Conservation (phyloP, 2,113 vertebrate genomes). For the Zosterops japonicus region DNA sequence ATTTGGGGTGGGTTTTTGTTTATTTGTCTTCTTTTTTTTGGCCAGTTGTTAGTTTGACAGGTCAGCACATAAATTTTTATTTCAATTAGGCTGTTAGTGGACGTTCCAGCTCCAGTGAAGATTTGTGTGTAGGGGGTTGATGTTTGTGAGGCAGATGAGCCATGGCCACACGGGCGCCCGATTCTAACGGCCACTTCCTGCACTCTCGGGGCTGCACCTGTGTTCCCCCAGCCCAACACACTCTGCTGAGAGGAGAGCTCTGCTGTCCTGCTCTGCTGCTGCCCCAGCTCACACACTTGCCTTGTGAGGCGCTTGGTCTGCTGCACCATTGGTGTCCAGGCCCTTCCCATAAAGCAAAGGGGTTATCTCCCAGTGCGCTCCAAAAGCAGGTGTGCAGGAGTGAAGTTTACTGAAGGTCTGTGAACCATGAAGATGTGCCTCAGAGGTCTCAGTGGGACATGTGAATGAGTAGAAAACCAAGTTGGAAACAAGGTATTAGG, state of each 20-base stretch:
- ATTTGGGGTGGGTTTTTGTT: not conserved
- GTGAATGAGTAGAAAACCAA: not conserved
- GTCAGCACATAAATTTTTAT: not conserved
- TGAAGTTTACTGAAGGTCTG: not conserved
- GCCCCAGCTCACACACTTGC: not conserved
- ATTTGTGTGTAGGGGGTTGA: not conserved
- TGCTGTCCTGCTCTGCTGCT: not conserved
- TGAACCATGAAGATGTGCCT: not conserved
- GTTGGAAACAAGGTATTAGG: not conserved
- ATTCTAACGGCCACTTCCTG: slow-evolving; percentile 21
- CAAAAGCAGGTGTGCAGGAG: not conserved
- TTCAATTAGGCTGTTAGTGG: not conserved
- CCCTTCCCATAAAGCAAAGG: accelerated
- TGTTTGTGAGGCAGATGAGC: not conserved
- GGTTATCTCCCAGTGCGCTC: not conserved
- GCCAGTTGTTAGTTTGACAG: not conserved
- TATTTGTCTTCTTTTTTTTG: not conserved
- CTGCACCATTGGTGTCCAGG: not conserved
- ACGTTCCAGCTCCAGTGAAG: not conserved
- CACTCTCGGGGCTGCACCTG: not conserved
- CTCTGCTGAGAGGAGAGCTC: not conserved
- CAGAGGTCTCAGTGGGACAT: not conserved
- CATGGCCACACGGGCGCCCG: not conserved
- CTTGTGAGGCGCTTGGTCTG: not conserved
- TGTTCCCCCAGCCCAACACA: not conserved